phyloP scores from a whole-genome alignment of 1,140 invertebrate genomes.

The Hypothenemus hampei region DNA sequence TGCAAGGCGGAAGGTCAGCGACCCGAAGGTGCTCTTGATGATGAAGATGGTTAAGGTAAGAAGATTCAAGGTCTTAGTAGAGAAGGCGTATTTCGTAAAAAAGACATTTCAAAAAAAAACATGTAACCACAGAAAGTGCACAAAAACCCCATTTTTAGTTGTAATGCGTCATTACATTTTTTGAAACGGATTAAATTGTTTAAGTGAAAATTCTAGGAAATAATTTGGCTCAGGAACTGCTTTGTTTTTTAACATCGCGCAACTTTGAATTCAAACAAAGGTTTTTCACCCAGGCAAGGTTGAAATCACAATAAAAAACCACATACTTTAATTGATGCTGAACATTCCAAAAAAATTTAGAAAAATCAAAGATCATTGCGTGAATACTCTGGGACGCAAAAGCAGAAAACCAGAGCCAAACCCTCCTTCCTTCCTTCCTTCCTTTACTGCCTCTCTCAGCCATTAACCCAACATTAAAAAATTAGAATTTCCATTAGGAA shows the following conservation, averaged over 20 bases:
- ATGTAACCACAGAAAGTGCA: no score
- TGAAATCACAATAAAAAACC: constrained; percentile 1
- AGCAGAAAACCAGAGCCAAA: constrained; percentile 22
- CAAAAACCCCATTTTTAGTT: no score
- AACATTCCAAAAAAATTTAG: no score
- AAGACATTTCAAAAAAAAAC: no score
- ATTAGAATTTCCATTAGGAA: background rate
- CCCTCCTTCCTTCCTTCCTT: constrained; percentile 9
- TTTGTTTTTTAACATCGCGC: background rate
- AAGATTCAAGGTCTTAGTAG: constrained; percentile 23
- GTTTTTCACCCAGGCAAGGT: constrained; percentile 2
- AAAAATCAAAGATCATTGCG: no score
- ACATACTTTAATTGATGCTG: no score
- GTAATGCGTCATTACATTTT: no score
- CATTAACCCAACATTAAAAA: constrained; percentile 2
- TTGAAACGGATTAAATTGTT: no score
- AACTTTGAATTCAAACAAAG: constrained; percentile 16
- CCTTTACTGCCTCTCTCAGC: no score
- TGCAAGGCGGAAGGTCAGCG: constrained; percentile 24
- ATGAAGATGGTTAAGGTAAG: no score
- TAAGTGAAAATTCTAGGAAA: constrained; percentile 7
- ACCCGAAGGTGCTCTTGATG: constrained; percentile 11
- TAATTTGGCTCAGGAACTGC: background rate
- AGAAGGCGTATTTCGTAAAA: no score
- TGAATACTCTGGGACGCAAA: no score